Evolutionary conservation across 2,113 vertebrate genomes (phyloP), one percentile per base, ranked within the genome.

Genomic region (Origma solitaria): DNA sequence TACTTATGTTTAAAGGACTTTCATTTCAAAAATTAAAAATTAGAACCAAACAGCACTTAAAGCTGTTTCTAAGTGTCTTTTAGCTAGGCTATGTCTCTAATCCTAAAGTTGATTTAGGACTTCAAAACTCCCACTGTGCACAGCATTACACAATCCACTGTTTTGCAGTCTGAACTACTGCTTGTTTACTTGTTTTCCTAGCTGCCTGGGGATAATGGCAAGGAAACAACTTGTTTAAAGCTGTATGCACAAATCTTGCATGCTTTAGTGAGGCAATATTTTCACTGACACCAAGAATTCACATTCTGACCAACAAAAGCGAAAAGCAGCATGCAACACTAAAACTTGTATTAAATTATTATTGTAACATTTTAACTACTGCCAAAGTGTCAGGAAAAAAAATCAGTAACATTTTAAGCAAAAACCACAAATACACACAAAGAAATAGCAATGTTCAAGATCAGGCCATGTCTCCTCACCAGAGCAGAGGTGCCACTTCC

Each of bases 151-250:
- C 82, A 95, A 86, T 40, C 44, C 57, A 83, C 90, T 76, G 72
- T 57, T 95, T 33, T 79, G 53, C 77, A 95, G 76, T 30, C 65
- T 68, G 51, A 93, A 50, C 69, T 91, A 72, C 38, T 57, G 68
- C 85, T 92, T 90, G 72, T 88, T 90, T 90, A 80, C 90, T 94
- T 86, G 37, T 58, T 77, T 58, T 68, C 70, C 51, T 86, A 94
- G 85, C 76, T 93, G 92, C 76, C 68, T 58, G 64, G 54, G 64
- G 81, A 95, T 89, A 91, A 94, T 35, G 81, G 72, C 72, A 68
- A 56, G 68, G 60, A 92, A 78, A 83, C 60, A 88, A 88, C 44
- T 92, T 78, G 45, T 70, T 93, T 92, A 90, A 95, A 92, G 82
- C 44, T 69, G 57, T 38, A 79, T 15, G 61, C 70, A 88, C 61